These are phyloP conservation scores for Erebia ligea DNA, from an alignment of 2,888 invertebrate species.

Conservation along the genomic window DNA sequence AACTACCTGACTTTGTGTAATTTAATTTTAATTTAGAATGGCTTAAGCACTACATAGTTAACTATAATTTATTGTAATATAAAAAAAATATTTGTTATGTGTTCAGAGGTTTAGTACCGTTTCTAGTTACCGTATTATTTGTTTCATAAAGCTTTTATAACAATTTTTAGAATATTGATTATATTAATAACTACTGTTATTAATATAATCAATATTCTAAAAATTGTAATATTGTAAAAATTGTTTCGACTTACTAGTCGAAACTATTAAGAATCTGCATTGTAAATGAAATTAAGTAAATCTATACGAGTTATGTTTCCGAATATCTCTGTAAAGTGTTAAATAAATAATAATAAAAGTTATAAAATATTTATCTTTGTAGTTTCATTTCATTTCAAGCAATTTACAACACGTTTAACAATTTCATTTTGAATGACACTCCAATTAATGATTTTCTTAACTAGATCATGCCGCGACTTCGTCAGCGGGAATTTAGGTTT, in stretches of 20 bases:
- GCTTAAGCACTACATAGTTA: not conserved
- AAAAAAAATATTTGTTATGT: not conserved
- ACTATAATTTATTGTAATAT: not conserved
- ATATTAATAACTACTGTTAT: not conserved
- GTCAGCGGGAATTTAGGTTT: too few relatives aligned
- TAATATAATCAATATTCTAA: too few relatives aligned
- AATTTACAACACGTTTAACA: too few relatives aligned
- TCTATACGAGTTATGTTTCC: not conserved
- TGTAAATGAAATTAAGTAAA: not conserved
- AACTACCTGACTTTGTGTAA: not conserved
- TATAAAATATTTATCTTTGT: not conserved
- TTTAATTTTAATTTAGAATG: not conserved
- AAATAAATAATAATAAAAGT: not conserved
- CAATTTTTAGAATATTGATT: not conserved
- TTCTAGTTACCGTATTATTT: not conserved
- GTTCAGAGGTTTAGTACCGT: conserved; percentile 8
- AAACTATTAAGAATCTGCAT: not conserved
- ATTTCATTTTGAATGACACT: too few relatives aligned
- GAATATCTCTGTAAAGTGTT: not conserved
- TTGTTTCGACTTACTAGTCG: too few relatives aligned
- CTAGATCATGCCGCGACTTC: too few relatives aligned
- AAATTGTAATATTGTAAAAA: too few relatives aligned
- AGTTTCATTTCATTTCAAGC: not conserved
- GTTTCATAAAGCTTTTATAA: not conserved
- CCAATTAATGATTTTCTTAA: too few relatives aligned